Percentiles rank a stretch among this genome's conserved stretches.
These are phyloP conservation scores for Tinamus major DNA, from an alignment of 2,797 vertebrate genomes.

Conservation along the genomic window DNA sequence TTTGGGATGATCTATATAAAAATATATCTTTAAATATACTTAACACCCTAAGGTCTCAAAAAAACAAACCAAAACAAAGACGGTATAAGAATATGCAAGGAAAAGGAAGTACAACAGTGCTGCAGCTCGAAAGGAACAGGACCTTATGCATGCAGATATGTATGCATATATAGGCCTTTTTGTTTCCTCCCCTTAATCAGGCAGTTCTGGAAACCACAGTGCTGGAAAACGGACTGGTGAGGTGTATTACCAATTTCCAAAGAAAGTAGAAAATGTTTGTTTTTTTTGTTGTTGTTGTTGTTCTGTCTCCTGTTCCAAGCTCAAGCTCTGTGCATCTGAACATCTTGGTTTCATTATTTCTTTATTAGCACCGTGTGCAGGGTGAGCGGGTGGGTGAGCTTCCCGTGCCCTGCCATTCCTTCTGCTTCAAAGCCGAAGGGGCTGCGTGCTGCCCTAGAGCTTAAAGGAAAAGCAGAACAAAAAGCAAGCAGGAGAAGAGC, in stretches of 20 bases:
- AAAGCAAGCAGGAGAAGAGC: neutral
- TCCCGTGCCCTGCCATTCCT: neutral
- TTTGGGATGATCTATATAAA: neutral
- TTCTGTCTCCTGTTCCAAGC: conserved; percentile 16
- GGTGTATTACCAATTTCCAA: neutral
- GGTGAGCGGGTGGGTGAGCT: conserved; percentile 20
- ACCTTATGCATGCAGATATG: neutral
- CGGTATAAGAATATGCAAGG: neutral
- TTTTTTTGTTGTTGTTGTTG: neutral
- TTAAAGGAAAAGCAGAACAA: neutral
- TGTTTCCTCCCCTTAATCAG: neutral
- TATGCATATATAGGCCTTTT: neutral
- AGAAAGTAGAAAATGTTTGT: neutral
- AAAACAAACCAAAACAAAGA: neutral
- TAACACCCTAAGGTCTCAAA: neutral
- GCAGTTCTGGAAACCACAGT: neutral
- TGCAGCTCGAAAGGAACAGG: neutral
- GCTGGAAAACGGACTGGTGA: neutral
- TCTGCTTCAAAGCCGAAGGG: conserved; percentile 18
- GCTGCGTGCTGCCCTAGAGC: neutral
- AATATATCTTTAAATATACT: neutral
- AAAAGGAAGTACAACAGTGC: neutral
- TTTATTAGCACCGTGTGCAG: neutral
- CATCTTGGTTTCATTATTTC: conserved; percentile 7
- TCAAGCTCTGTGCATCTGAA: neutral